Conservation (phyloP, 2,797 vertebrate species). For the Taenioides sp. region DNA sequence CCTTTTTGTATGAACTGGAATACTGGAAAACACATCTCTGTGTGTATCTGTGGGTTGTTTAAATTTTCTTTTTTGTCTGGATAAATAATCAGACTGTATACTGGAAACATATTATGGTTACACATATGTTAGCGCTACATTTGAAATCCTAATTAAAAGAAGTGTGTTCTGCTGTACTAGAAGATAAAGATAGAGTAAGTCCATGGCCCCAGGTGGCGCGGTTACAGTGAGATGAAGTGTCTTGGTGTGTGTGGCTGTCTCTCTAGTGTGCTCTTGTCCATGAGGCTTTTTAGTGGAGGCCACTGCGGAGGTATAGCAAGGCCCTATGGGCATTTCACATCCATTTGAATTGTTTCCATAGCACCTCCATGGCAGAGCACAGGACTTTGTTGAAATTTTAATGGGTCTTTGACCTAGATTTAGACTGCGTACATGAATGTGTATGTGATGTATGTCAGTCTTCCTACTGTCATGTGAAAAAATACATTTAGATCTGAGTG, state of each 20-base stretch:
- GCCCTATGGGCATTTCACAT: constrained; percentile 48
- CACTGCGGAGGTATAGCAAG: constrained; percentile 39
- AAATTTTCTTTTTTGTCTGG: too few species aligned
- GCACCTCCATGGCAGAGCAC: constrained; percentile 60
- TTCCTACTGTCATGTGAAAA: constrained; percentile 62
- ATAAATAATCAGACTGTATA: too few species aligned
- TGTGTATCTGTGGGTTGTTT: too few species aligned
- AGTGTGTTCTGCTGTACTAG: too few species aligned
- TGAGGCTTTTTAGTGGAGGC: constrained; percentile 48
- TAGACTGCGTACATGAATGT: constrained; percentile 18
- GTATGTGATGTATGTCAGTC: constrained; percentile 71
- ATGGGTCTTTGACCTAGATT: constrained; percentile 81
- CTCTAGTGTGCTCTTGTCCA: constrained; percentile 11
- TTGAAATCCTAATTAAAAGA: neutral
- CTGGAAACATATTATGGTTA: neutral
- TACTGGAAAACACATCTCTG: too few species aligned
- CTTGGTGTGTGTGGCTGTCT: constrained; percentile 2
- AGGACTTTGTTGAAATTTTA: constrained; percentile 78
- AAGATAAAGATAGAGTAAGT: neutral
- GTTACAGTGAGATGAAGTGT: constrained; percentile 2
- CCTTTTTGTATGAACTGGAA: neutral
- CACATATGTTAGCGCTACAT: neutral
- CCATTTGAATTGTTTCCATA: constrained; percentile 66
- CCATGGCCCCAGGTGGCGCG: neutral
- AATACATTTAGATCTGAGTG: constrained; percentile 45